These are phyloP conservation scores for Hylomyscus alleni DNA, from an alignment of 2,797 vertebrate genomes.

Conservation along the genomic window DNA sequence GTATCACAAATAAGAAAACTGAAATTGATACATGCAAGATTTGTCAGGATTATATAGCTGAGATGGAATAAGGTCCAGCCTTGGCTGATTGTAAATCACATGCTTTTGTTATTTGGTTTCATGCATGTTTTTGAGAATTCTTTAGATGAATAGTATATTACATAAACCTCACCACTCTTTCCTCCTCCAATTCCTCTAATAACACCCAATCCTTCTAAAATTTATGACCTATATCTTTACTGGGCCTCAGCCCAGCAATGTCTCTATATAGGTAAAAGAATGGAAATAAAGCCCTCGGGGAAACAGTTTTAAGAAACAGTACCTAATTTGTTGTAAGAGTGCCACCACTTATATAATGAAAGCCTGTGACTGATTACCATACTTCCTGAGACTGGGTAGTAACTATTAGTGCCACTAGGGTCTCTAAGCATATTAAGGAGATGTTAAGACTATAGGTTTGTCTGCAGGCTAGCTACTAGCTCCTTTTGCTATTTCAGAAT, in stretches of 20 bases:
- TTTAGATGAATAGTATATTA: neutral
- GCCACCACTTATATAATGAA: neutral
- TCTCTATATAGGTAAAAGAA: no score
- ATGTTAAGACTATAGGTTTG: neutral
- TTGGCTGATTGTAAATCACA: neutral
- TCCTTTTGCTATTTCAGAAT: neutral
- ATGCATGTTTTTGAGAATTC: neutral
- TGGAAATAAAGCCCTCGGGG: neutral
- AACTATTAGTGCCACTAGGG: neutral
- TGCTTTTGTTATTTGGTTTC: neutral
- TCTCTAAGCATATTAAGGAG: neutral
- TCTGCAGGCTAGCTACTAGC: neutral
- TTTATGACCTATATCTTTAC: neutral
- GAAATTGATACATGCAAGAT: neutral
- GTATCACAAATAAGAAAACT: neutral
- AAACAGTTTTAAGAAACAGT: neutral
- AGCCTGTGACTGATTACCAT: neutral
- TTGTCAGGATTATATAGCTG: neutral
- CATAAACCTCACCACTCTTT: neutral
- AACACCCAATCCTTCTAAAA: neutral
- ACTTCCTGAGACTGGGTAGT: neutral
- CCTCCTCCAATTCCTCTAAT: neutral
- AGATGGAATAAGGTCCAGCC: neutral
- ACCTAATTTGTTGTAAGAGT: neutral
- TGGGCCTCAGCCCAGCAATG: neutral